phyloP scores from a whole-genome alignment of 2,888 invertebrate genomes.

The Acrobasis suavella region DNA sequence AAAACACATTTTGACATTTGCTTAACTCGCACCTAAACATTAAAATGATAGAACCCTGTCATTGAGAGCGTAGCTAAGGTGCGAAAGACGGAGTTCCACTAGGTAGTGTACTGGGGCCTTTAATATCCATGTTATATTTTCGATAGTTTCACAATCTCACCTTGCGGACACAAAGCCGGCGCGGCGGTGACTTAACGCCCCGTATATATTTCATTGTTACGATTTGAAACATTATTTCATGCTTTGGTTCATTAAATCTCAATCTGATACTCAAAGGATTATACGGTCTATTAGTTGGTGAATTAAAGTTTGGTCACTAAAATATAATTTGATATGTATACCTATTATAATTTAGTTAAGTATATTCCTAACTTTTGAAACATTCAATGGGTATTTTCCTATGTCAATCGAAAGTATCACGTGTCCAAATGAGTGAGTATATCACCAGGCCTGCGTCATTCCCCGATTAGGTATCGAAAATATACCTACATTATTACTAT shows the following conservation, averaged over 20 bases:
- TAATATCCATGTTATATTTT: slow-evolving; percentile 41
- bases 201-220: slow-evolving; percentile 52
- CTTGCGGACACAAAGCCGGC: slow-evolving; percentile 60
- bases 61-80: too few species aligned
- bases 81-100: neutral
- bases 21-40: too few species aligned
- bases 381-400: too few species aligned
- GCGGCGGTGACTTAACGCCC: slow-evolving; percentile 48
- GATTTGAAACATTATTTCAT: slow-evolving; percentile 44
- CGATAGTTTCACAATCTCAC: slow-evolving; percentile 58
- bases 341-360: too few species aligned
- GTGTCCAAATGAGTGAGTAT: neutral
- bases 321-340: neutral
- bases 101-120: neutral
- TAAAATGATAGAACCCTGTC: too few species aligned
- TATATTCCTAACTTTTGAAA: too few species aligned
- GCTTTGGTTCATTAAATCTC: slow-evolving; percentile 41
- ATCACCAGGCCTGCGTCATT: too few species aligned
- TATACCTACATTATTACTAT: too few species aligned
- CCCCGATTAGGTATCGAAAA: too few species aligned
- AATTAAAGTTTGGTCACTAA: neutral
- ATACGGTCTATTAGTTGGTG: slow-evolving; percentile 12
- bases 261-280: slow-evolving; percentile 15
- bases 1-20: too few species aligned
- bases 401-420: neutral